A percentile compares a stretch with the other conserved stretches of the same genome.
These are phyloP conservation scores for Sitophilus oryzae DNA, from an alignment of 1,140 invertebrate species.

Conservation along the genomic window DNA sequence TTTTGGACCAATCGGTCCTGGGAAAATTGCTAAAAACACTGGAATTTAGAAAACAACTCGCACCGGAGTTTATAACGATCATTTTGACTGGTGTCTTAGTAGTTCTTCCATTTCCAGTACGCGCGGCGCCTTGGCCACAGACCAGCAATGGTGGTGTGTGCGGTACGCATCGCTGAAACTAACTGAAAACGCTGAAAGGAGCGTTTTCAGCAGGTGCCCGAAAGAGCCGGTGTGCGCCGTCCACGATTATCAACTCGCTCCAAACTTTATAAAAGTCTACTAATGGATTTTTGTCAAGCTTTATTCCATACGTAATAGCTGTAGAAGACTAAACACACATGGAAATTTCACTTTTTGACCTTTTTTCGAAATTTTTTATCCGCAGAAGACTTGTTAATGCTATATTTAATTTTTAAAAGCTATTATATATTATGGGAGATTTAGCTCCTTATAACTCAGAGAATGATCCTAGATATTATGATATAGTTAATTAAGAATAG, in stretches of 20 bases:
- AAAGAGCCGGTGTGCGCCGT: slow-evolving; percentile 14
- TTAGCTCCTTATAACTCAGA: too few species aligned
- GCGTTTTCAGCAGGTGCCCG: neutral
- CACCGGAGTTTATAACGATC: neutral
- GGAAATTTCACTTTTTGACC: too few species aligned
- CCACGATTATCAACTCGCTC: slow-evolving; percentile 18
- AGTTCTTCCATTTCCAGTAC: neutral
- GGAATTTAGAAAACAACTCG: neutral
- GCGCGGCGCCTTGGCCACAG: neutral
- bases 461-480: too few species aligned
- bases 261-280: slow-evolving; percentile 20
- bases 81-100: neutral
- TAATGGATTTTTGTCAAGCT: slow-evolving; percentile 13
- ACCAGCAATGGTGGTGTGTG: neutral
- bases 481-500: too few species aligned
- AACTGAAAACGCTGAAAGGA: slow-evolving; percentile 8
- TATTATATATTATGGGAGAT: too few species aligned
- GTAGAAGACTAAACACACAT: too few species aligned
- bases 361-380: too few species aligned
- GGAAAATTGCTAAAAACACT: neutral
- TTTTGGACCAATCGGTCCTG: neutral
- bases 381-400: too few species aligned
- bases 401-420: too few species aligned
- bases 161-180: slow-evolving; percentile 18
- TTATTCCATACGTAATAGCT: too few species aligned